Evolutionary conservation across 2,113 vertebrate species (phyloP).

Genomic region (Microtus ochrogaster): DNA sequence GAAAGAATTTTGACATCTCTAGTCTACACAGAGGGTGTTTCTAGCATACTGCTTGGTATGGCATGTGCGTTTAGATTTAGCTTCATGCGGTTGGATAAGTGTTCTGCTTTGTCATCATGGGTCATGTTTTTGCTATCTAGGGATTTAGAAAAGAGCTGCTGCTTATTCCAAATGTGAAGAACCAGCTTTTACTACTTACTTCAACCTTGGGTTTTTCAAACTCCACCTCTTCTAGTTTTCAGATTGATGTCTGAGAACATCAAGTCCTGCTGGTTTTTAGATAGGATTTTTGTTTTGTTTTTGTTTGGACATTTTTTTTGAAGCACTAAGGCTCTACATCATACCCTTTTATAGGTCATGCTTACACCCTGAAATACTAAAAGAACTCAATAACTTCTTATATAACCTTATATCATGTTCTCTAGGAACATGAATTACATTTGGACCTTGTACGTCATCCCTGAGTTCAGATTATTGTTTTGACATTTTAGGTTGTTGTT

Average conservation of each 20-base stretch:
- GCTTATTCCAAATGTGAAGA: background rate
- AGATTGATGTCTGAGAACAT: background rate
- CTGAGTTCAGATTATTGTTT: background rate
- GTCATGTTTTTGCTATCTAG: background rate
- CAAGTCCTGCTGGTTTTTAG: background rate
- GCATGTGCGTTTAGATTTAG: background rate
- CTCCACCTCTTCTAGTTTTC: background rate
- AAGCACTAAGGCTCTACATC: background rate
- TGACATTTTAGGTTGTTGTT: background rate
- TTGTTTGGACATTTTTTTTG: background rate
- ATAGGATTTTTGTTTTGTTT: background rate
- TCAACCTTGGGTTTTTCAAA: background rate
- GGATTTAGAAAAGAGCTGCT: background rate
- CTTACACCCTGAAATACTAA: background rate
- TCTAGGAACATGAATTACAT: background rate
- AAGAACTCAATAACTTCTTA: background rate
- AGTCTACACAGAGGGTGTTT: background rate
- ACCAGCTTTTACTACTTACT: background rate
- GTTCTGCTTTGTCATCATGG: background rate
- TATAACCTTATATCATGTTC: background rate
- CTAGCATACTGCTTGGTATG: background rate
- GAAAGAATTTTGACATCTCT: constrained; percentile 40
- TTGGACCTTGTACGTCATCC: background rate
- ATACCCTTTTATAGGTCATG: background rate
- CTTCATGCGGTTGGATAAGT: background rate